Evolutionary conservation across 2,888 invertebrate species (phyloP).

Genomic region (Dicranocentrus wangi): DNA sequence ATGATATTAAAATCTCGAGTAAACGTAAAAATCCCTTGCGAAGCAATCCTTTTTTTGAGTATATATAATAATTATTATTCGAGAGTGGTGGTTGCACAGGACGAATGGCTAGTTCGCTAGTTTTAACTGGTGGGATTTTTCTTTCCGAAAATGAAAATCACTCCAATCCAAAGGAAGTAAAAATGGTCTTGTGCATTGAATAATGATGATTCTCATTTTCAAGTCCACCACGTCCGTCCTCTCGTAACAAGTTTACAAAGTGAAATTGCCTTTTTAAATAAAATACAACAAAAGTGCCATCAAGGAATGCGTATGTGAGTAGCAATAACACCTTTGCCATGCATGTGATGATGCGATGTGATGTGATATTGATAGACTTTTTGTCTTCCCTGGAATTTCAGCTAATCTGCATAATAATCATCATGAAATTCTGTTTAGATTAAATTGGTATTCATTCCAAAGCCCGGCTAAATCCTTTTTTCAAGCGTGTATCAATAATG

Average conservation of each 20-base stretch:
- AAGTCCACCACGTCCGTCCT: too few relatives aligned
- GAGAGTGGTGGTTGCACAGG: too few relatives aligned
- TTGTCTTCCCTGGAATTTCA: slow-evolving; percentile 40
- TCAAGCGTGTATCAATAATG: slow-evolving; percentile 34
- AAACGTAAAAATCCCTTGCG: slow-evolving; percentile 36
- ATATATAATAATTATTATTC: slow-evolving; percentile 34
- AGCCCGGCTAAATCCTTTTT: slow-evolving; percentile 32
- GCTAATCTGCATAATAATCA: slow-evolving; percentile 57
- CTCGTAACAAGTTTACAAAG: slow-evolving; percentile 16
- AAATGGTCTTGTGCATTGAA: slow-evolving; percentile 38
- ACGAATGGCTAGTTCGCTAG: too few relatives aligned
- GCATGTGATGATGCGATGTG: too few relatives aligned
- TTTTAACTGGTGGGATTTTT: too few relatives aligned
- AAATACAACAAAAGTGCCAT: too few relatives aligned
- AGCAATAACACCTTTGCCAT: too few relatives aligned
- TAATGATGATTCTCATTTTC: slow-evolving; percentile 51
- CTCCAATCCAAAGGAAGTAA: slow-evolving; percentile 34
- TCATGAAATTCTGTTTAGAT: slow-evolving; percentile 48
- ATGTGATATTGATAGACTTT: too few relatives aligned
- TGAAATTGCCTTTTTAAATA: slow-evolving; percentile 47
- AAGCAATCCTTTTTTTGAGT: slow-evolving; percentile 41
- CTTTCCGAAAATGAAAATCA: slow-evolving; percentile 35
- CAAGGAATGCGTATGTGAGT: neutral
- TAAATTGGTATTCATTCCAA: slow-evolving; percentile 55
- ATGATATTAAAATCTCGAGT: slow-evolving; percentile 61